Base-by-base conservation (phyloP, 1,140 invertebrate species). In the Drosophila insularis region DNA sequence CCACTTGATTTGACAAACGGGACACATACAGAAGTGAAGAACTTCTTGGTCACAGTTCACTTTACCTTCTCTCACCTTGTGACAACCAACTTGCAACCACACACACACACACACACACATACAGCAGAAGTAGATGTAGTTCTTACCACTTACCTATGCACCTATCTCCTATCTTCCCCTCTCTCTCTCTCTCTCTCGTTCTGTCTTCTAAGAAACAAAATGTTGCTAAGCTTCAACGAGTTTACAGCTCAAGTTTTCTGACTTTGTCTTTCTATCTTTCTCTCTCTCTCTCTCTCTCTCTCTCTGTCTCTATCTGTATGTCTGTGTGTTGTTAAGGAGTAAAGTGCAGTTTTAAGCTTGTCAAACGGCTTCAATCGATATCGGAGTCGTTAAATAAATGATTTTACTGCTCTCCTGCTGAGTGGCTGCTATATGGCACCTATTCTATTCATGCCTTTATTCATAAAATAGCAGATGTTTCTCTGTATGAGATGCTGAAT, bases 1-100 rank as follows among this genome's bases (percentile, higher is more conserved):
- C 80, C 80, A 80, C 81, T 73, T 70, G 68, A 80, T 71, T 80
- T 77, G 81, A 68, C 68, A 63, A 60, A 64, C n/a, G 50, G 46
- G 55, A 13, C 31, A 32, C 14, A 23, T 31, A 27, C 23, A 55
- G 23, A 54, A 37, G 17, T 17, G 11, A 37, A 13, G 35, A 37
- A 37, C 35, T 37, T 37, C 11, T 11, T 37, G 35, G 35, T 4
- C 35, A 37, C 35, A 13, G 35, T 13, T 37, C 35, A 37, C 35
- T 37, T 37, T 11, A 37, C 35, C 35, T 37, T 4, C 54, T 50
- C 43, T 50, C 46, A 21, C 31, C 23, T 35, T 35, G 32, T 8
- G 8, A 13, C 3, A 10, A 13, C 11, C 11, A 8, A 11, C 35
- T 37, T 11, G 10, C 10, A 11, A 13, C 35, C 17, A 50, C 17